These are phyloP conservation scores for Paedocypris sp. DNA, from an alignment of 2,113 vertebrate species.

Conservation along the genomic window DNA sequence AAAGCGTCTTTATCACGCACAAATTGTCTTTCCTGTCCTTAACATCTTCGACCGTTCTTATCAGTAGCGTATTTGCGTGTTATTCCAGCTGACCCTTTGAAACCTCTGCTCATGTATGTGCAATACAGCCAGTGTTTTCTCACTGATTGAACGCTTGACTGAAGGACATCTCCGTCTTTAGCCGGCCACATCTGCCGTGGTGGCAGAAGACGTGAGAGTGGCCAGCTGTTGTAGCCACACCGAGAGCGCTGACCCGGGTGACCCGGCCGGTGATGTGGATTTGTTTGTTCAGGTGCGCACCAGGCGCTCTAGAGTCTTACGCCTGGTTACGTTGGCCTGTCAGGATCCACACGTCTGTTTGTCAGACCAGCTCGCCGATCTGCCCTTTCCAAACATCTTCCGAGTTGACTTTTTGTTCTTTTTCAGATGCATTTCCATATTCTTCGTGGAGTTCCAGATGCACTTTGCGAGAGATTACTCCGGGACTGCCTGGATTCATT, in stretches of 20 bases:
- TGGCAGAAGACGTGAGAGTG: conserved; percentile 8
- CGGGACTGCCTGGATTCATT: conserved; percentile 91
- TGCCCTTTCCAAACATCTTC: background rate
- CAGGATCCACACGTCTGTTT: background rate
- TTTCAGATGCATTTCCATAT: conserved; percentile 86
- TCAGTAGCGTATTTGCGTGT: background rate
- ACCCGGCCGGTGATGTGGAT: conserved; percentile 26
- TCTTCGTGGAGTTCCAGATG: conserved; percentile 90
- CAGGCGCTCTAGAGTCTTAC: conserved; percentile 2
- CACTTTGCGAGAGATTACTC: conserved; percentile 83
- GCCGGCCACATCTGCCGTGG: conserved; percentile 8
- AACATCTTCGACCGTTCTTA: background rate
- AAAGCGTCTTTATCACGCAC: background rate
- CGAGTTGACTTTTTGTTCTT: background rate
- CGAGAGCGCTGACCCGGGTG: conserved; percentile 26
- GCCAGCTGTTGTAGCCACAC: conserved; percentile 18
- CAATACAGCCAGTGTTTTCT: background rate
- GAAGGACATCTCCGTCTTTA: conserved; percentile 12
- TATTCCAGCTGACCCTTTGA: background rate
- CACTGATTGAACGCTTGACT: background rate
- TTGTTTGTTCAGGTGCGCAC: conserved; percentile 43
- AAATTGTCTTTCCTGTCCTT: background rate
- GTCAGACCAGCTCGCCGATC: background rate
- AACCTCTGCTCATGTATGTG: background rate
- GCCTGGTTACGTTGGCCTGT: conserved; percentile 17